A percentile compares a stretch with the other conserved stretches of the same genome.
Conservation (phyloP, 2,888 invertebrate genomes). For the Himalopsyche japonica region DNA sequence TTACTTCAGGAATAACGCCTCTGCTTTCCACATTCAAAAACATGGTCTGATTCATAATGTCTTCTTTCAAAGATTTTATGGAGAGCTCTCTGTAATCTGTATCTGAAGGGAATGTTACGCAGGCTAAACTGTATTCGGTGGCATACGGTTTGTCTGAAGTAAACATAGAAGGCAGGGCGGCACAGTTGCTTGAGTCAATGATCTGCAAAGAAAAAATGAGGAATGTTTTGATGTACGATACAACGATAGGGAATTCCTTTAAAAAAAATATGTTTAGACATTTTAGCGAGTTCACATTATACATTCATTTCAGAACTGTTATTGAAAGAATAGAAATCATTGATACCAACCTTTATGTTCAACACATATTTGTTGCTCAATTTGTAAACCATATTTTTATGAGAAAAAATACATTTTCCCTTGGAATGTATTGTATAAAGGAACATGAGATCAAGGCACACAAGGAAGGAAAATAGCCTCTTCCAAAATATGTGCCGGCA, state of each 20-base stretch:
- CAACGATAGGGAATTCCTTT: no score
- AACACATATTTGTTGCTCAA: no score
- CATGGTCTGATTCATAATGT: constrained; percentile 73
- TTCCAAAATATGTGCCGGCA: background rate
- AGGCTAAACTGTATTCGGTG: constrained; percentile 83
- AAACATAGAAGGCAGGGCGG: constrained; percentile 80
- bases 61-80: constrained; percentile 65
- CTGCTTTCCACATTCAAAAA: constrained; percentile 84
- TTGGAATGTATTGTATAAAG: background rate
- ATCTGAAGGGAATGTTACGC: constrained; percentile 82
- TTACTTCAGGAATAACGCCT: constrained; percentile 61
- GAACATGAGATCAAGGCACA: background rate
- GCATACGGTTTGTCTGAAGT: constrained; percentile 78
- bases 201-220: no score
- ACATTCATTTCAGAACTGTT: no score
- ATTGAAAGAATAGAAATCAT: no score
- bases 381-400: no score
- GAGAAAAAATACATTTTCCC: constrained; percentile 23
- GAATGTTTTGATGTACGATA: no score
- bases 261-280: no score
- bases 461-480: background rate
- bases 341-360: no score
- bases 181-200: constrained; percentile 71
- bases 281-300: no score
- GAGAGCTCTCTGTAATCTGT: constrained; percentile 83